Evolutionary conservation across 2,797 vertebrate species (phyloP).

Genomic region (Phaenicophaeus curvirostris): DNA sequence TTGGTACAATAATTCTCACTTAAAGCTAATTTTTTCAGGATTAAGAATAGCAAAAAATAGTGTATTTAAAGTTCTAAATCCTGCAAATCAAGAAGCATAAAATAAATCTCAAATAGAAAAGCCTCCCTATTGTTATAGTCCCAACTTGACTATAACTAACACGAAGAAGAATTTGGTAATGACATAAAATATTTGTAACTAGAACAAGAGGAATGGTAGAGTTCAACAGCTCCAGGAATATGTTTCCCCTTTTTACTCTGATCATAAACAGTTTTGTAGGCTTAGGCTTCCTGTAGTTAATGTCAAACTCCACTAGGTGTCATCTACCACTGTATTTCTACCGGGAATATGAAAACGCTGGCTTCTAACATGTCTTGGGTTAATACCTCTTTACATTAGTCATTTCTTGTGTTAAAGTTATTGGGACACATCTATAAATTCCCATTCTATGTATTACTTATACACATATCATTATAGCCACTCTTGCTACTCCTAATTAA

Average conservation of each 20-base stretch:
- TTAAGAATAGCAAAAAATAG: neutral
- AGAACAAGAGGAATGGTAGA: neutral
- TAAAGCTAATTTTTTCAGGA: neutral
- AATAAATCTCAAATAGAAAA: neutral
- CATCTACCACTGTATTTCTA: constrained; percentile 36
- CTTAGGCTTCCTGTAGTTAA: neutral
- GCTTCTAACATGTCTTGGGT: accelerated
- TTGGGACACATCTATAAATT: neutral
- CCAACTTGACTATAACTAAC: neutral
- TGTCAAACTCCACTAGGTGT: constrained; percentile 43
- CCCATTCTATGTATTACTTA: neutral
- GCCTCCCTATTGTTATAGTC: neutral
- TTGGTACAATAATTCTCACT: neutral
- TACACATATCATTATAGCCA: neutral
- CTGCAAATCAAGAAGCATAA: neutral
- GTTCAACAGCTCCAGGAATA: neutral
- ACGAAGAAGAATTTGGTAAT: neutral
- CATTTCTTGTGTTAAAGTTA: neutral
- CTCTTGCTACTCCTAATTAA: neutral
- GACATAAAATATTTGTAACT: neutral
- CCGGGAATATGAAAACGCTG: neutral
- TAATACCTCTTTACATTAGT: neutral
- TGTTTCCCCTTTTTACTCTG: neutral
- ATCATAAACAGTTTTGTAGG: neutral
- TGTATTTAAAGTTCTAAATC: neutral